Base-by-base conservation (phyloP, 1,140 invertebrate genomes). In the Hermetia illucens region DNA sequence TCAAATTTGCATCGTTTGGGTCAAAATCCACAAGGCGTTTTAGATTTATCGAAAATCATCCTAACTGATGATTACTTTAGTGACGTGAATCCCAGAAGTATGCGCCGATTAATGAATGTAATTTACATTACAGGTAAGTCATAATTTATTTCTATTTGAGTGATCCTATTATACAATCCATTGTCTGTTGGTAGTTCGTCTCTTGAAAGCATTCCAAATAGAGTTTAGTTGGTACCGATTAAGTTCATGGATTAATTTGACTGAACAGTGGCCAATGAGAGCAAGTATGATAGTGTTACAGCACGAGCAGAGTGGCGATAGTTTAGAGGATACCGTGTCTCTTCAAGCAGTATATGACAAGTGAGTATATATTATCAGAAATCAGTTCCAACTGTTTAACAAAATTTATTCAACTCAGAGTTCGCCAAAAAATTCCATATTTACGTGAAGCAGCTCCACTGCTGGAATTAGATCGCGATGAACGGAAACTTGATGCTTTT, bases 161-260 rank as follows among this genome's bases (percentile, higher is more conserved):
- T n/a, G 34, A 13, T 32, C 9, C 15, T 10, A 29, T 37, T 43
- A 36, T 42, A 6, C 10, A 19, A 21, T 19, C 3, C 36, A 32
- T 38, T 34, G n/a, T 16, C 5, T n/a, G n/a, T 15, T 63, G 63
- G 20, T 45, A 82, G 91, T 92, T 38, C 79, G 94, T 30, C 69
- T 98, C 41, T 65, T 98, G 42, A 91, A 97, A 71, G 89, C 94
- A 50, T 97, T 97, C 70, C 90, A 95, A 65, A 90, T 98, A 44
- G 94, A 98, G 57, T 98, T 98, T 63, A 95, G 92, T 62, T 98
- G 94, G 94, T 91, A 95, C 63, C 82, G 92, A 46, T 66, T 97
- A 44, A 88, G 90, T 35, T 88, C 85, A 36, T 98, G 93, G 93
- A 85, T 97, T 33, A 98, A 98, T 61, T 80, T 98, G 21, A 95